These are phyloP conservation scores for Drosophila melanogaster DNA, from an alignment of 1,140 invertebrate genomes.

Conservation along the genomic window DNA sequence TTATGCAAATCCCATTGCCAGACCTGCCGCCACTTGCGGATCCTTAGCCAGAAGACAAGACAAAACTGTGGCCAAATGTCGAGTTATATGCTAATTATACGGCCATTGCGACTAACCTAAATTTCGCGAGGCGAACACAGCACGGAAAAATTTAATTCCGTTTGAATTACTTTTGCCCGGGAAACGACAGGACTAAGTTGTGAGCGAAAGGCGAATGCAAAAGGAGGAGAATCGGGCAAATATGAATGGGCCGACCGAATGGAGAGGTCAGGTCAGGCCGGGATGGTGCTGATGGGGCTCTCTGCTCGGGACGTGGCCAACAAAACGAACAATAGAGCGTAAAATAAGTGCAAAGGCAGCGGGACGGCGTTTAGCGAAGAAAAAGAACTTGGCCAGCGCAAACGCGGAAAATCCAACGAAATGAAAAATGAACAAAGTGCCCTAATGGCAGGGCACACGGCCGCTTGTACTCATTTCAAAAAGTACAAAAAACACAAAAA, in stretches of 20 bases:
- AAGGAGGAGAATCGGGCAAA: constrained; percentile 36
- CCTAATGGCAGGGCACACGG: constrained; percentile 64
- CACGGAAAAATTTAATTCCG: constrained; percentile 75
- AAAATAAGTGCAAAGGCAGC: constrained; percentile 81
- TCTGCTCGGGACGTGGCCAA: constrained; percentile 67
- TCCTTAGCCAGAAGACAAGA: constrained; percentile 46
- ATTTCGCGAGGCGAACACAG: constrained; percentile 26
- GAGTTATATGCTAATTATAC: constrained; percentile 67
- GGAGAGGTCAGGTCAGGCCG: constrained; percentile 36
- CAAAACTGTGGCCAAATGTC: constrained; percentile 70
- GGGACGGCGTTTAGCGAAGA: constrained; percentile 55
- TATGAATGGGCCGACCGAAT: constrained; percentile 69
- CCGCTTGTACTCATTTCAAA: constrained; percentile 73
- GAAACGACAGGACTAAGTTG: constrained; percentile 25
- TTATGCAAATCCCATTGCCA: constrained; percentile 78
- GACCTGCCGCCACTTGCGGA: constrained; percentile 22
- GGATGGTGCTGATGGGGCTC: constrained; percentile 57
- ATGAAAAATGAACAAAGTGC: constrained; percentile 83
- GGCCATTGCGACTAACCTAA: constrained; percentile 49
- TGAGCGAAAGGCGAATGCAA: not conserved
- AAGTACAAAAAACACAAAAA: constrained; percentile 36
- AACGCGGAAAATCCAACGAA: constrained; percentile 72
- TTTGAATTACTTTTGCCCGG: constrained; percentile 72
- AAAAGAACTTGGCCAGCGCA: constrained; percentile 66
- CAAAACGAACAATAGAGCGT: constrained; percentile 83